These are phyloP conservation scores for Netelia virgata DNA, from an alignment of 2,888 invertebrate genomes.

Conservation along the genomic window DNA sequence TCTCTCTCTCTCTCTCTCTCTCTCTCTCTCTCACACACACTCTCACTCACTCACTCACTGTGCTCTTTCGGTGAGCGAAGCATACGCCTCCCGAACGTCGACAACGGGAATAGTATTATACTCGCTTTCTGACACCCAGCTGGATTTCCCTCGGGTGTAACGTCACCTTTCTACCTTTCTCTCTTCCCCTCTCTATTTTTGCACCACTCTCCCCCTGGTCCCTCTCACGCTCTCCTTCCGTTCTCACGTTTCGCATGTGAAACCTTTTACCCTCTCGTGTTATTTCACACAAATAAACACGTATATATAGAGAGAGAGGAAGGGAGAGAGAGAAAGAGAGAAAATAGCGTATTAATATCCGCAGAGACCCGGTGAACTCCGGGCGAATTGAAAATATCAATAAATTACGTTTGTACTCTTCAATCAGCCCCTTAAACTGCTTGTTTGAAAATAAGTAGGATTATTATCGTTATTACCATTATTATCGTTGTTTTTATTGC, in stretches of 20 bases:
- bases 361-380: conserved; percentile 36
- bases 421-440: conserved; percentile 23
- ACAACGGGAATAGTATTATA: conserved; percentile 62
- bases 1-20: neutral
- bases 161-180: conserved; percentile 43
- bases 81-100: conserved; percentile 44
- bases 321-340: too few relatives aligned
- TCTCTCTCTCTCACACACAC: conserved; percentile 11
- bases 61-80: conserved; percentile 35
- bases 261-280: conserved; percentile 36
- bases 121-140: conserved; percentile 62
- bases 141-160: conserved; percentile 76
- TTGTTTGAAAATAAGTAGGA: too few relatives aligned
- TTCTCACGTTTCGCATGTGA: conserved; percentile 45
- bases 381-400: conserved; percentile 57
- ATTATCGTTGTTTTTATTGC: too few relatives aligned
- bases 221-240: conserved; percentile 10
- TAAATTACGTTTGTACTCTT: conserved; percentile 8
- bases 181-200: conserved; percentile 26
- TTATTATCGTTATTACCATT: too few relatives aligned
- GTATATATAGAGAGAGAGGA: too few relatives aligned
- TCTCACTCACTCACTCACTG: too few relatives aligned
- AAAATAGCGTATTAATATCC: conserved; percentile 43
- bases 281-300: neutral
- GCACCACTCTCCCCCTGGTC: neutral